These are phyloP conservation scores for Artemia sp. DNA, from an alignment of 2,888 invertebrate species.

Conservation along the genomic window DNA sequence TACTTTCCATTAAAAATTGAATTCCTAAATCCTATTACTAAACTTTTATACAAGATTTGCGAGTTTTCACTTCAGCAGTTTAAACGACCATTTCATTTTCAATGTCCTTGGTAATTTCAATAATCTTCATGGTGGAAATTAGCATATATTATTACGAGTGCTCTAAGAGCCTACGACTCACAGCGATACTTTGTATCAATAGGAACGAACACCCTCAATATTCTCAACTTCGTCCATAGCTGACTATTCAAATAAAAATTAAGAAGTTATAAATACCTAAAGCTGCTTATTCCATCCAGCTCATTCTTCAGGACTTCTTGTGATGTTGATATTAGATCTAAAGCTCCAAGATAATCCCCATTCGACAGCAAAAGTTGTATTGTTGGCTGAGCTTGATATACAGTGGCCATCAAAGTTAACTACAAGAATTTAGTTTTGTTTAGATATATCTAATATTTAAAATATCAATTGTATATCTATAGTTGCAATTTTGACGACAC, in stretches of 20 bases:
- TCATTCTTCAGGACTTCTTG: slow-evolving; percentile 81
- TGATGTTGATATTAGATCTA: slow-evolving; percentile 89
- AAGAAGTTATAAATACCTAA: slow-evolving; percentile 38
- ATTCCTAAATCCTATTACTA: too few relatives aligned
- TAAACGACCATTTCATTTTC: too few relatives aligned
- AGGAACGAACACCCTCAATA: slow-evolving; percentile 18
- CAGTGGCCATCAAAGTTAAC: slow-evolving; percentile 78
- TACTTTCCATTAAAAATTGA: too few relatives aligned
- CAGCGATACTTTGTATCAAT: background rate
- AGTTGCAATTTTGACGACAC: too few relatives aligned
- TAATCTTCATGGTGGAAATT: too few relatives aligned
- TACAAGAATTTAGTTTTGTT: slow-evolving; percentile 25
- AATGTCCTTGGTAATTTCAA: too few relatives aligned
- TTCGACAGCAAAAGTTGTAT: slow-evolving; percentile 83
- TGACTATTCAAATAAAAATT: slow-evolving; percentile 11
- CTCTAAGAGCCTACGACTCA: background rate
- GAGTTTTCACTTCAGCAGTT: too few relatives aligned
- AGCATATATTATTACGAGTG: too few relatives aligned
- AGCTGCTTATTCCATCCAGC: slow-evolving; percentile 78
- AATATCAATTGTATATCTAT: too few relatives aligned
- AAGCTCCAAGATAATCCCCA: slow-evolving; percentile 89
- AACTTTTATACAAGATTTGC: too few relatives aligned
- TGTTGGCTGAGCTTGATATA: slow-evolving; percentile 93
- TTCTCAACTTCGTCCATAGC: background rate
- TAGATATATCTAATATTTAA: too few relatives aligned